These are phyloP conservation scores for Ophraella communa DNA, from an alignment of 2,888 invertebrate genomes.

Conservation along the genomic window DNA sequence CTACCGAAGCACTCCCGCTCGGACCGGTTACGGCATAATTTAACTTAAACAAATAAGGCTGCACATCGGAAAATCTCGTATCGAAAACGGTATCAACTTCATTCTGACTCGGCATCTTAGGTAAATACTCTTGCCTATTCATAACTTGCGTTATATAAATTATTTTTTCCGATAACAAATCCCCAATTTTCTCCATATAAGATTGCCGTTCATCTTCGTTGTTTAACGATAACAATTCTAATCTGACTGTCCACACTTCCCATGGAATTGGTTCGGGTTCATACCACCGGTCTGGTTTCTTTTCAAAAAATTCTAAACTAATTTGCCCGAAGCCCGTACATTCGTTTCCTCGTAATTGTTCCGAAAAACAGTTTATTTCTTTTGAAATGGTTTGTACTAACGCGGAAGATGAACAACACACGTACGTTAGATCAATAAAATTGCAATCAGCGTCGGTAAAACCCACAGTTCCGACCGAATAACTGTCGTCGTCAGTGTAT, in stretches of 20 bases:
- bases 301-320: slow-evolving; percentile 94
- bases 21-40: slow-evolving; percentile 83
- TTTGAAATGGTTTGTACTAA: slow-evolving; percentile 75
- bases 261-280: slow-evolving; percentile 92
- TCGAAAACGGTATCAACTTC: slow-evolving; percentile 95
- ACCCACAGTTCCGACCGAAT: slow-evolving; percentile 94
- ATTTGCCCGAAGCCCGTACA: slow-evolving; percentile 81
- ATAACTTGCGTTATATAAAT: slow-evolving; percentile 94
- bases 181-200: slow-evolving; percentile 87
- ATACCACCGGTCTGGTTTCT: slow-evolving; percentile 88
- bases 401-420: slow-evolving; percentile 86
- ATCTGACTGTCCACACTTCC: slow-evolving; percentile 97
- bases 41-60: slow-evolving; percentile 96
- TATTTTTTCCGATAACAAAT: slow-evolving; percentile 89
- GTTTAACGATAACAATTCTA: slow-evolving; percentile 85
- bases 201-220: slow-evolving; percentile 87
- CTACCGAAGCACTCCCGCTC: slow-evolving; percentile 75
- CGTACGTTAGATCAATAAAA: slow-evolving; percentile 97
- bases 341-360: slow-evolving; percentile 74
- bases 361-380: slow-evolving; percentile 80
- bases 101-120: slow-evolving; percentile 91
- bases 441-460: slow-evolving; percentile 97
- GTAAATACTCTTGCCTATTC: slow-evolving; percentile 95
- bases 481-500: slow-evolving; percentile 92
- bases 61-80: slow-evolving; percentile 89